phyloP scores from a whole-genome alignment of 2,888 invertebrate genomes.

The Tiliacea aurago region DNA sequence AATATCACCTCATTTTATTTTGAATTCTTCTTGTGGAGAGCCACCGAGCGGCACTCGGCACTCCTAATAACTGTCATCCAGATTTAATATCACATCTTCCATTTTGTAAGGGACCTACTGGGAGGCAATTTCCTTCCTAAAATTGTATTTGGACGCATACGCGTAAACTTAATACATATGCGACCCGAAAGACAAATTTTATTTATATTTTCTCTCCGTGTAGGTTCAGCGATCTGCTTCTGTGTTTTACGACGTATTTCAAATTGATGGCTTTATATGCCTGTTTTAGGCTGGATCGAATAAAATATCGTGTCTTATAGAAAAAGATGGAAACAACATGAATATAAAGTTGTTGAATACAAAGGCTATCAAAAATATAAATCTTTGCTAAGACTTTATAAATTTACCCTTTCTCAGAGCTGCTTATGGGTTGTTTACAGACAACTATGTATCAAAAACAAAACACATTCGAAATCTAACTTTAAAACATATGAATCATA shows the following conservation, averaged over 20 bases:
- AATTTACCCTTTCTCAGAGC: not conserved
- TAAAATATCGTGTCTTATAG: slow-evolving; percentile 46
- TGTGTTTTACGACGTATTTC: slow-evolving; percentile 80
- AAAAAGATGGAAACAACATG: slow-evolving; percentile 29
- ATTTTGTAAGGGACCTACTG: slow-evolving; percentile 84
- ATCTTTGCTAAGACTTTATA: not conserved
- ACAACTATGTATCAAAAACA: not conserved
- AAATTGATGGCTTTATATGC: slow-evolving; percentile 79
- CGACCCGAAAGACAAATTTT: slow-evolving; percentile 86
- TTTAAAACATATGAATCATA: not conserved
- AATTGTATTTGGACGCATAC: slow-evolving; percentile 88
- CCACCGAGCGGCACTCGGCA: slow-evolving; percentile 76
- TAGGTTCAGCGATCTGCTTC: slow-evolving; percentile 72
- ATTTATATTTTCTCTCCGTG: slow-evolving; percentile 80
- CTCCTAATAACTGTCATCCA: slow-evolving; percentile 89
- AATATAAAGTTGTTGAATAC: slow-evolving; percentile 15
- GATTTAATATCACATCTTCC: slow-evolving; percentile 89
- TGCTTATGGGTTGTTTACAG: slow-evolving; percentile 2
- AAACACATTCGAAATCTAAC: not conserved
- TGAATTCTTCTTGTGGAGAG: slow-evolving; percentile 77
- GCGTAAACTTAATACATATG: slow-evolving; percentile 87
- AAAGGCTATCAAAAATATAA: not conserved
- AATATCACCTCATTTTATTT: slow-evolving; percentile 79
- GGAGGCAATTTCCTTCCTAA: slow-evolving; percentile 88
- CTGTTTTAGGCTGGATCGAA: slow-evolving; percentile 42